phyloP scores from a whole-genome alignment of 2,113 vertebrate species.

The Myiagra hebetior region DNA sequence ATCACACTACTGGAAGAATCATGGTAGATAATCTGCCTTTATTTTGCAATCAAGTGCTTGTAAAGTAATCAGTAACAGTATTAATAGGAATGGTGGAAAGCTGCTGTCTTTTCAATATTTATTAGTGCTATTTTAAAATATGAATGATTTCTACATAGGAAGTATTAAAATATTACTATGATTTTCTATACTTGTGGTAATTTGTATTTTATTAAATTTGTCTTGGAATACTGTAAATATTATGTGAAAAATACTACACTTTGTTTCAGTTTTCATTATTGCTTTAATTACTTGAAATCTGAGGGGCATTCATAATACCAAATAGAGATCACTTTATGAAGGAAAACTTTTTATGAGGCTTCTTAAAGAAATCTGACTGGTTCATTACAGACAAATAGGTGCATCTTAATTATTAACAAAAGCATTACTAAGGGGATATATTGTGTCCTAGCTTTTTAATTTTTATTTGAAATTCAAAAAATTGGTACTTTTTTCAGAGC shows the following conservation, averaged over 20 bases:
- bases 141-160: background rate
- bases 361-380: background rate
- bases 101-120: constrained; percentile 13
- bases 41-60: background rate
- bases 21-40: constrained; percentile 15
- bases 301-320: background rate
- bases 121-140: background rate
- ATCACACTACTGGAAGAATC: constrained; percentile 1
- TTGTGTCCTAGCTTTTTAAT: constrained; percentile 24
- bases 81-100: background rate
- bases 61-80: constrained; percentile 15
- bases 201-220: background rate
- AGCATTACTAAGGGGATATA: background rate
- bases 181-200: background rate
- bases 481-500: background rate
- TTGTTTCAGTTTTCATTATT: background rate
- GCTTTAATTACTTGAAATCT: background rate
- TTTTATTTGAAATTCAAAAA: constrained; percentile 23
- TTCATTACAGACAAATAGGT: background rate
- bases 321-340: background rate
- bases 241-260: background rate
- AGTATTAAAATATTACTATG: background rate
- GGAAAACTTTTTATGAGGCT: background rate
- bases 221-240: background rate
- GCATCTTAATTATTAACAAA: background rate